These are phyloP conservation scores for Arbacia lixula DNA, from an alignment of 53 echinoderm and acorn worm genomes.

Conservation along the genomic window DNA sequence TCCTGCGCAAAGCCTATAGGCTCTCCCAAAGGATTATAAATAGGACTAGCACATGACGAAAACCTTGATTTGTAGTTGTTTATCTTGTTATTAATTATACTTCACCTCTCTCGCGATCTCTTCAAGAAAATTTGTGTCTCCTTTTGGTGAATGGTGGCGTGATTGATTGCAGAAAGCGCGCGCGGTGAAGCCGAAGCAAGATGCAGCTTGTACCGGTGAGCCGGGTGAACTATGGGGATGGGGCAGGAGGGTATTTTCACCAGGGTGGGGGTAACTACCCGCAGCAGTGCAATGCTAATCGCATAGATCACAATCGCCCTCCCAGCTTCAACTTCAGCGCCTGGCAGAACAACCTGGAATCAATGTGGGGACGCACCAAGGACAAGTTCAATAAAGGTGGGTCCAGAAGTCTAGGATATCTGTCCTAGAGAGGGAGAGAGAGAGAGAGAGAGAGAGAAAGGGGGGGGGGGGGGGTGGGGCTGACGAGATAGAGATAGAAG, in stretches of 20 bases:
- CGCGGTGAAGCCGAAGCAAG: too few relatives aligned
- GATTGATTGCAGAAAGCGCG: too few relatives aligned
- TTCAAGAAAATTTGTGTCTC: too few relatives aligned
- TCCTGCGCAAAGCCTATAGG: too few relatives aligned
- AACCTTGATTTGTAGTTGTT: too few relatives aligned
- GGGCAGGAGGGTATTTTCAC: neutral
- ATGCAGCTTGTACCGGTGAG: slow-evolving; percentile 60
- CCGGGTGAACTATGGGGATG: slow-evolving; percentile 43
- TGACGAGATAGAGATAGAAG: neutral
- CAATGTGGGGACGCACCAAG: slow-evolving; percentile 76
- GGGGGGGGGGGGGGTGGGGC: neutral
- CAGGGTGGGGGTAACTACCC: slow-evolving; percentile 13
- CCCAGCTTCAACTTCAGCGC: slow-evolving; percentile 69
- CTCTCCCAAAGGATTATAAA: too few relatives aligned
- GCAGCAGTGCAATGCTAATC: slow-evolving; percentile 40
- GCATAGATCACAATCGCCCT: slow-evolving; percentile 73
- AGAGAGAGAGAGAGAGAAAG: neutral
- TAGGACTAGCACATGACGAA: too few relatives aligned
- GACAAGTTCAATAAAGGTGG: slow-evolving; percentile 61
- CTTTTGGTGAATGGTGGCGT: too few relatives aligned
- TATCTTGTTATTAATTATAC: too few relatives aligned
- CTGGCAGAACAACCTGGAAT: slow-evolving; percentile 59
- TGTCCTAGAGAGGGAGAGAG: neutral
- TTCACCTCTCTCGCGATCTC: too few relatives aligned
- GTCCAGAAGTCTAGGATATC: neutral